Evolutionary conservation across 2,888 invertebrate species (phyloP).

Genomic region (Amiota mariae): DNA sequence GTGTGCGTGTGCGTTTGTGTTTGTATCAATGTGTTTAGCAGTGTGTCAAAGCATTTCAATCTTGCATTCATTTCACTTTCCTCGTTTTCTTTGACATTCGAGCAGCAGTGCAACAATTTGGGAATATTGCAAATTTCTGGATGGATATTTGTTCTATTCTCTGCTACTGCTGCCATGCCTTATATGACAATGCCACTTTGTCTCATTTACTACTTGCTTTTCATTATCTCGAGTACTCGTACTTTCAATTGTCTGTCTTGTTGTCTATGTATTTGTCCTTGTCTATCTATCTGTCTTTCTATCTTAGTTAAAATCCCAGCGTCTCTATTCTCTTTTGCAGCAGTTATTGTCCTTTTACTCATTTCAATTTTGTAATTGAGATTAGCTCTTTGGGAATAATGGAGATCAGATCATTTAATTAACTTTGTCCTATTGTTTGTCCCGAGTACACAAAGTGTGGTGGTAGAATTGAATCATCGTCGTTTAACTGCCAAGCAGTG

Average conservation of each 20-base stretch:
- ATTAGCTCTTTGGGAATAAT: constrained; percentile 68
- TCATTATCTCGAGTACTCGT: constrained; percentile 11
- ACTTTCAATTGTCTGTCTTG: constrained; percentile 15
- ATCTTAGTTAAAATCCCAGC: constrained; percentile 16
- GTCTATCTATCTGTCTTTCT: constrained; percentile 23
- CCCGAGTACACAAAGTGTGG: constrained; percentile 39
- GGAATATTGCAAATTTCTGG: constrained; percentile 46
- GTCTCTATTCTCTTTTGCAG: neutral
- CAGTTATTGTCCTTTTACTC: constrained; percentile 50
- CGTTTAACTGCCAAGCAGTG: constrained; percentile 2
- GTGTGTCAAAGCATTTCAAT: constrained; percentile 50
- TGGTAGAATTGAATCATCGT: neutral
- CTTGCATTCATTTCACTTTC: constrained; percentile 61
- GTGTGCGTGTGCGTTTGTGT: neutral
- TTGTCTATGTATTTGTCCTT: constrained; percentile 9
- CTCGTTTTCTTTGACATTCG: constrained; percentile 62
- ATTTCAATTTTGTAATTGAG: constrained; percentile 71
- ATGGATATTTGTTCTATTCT: constrained; percentile 15
- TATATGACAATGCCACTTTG: neutral
- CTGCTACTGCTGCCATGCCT: neutral
- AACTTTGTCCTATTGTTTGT: constrained; percentile 59
- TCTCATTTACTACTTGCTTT: constrained; percentile 13
- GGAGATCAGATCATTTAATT: constrained; percentile 72
- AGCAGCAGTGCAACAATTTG: constrained; percentile 53
- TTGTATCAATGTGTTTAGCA: constrained; percentile 24